Evolutionary conservation across 2,797 vertebrate species (phyloP), one percentile per base, ranked within the genome.

Genomic region (Selene dorsalis): DNA sequence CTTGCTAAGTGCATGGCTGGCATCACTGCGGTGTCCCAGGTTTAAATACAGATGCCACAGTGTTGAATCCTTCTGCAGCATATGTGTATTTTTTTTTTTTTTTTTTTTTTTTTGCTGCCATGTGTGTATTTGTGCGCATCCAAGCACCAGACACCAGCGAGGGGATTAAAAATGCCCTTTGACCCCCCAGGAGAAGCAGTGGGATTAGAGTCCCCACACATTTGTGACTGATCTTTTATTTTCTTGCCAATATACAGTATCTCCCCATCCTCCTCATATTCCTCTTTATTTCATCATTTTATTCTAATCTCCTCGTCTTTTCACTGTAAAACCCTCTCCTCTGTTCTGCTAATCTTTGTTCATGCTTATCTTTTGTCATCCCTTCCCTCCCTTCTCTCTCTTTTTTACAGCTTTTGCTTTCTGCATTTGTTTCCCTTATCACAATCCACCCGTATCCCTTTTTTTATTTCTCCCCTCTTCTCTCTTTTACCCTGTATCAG

Each of bases 21-120:
- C 72, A 28, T 77, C 69, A 7, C 50, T 1, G 22, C 26, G 57
- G 48, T 74, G 68, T 75, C 70, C 61, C 73, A 69, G 66, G 69
- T 88, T 84, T 87, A 75, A 77, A 74, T 63, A 75, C 71, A 84
- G 82, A 84, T 74, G 76, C 73, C 57, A 16, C 20, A 0, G 48
- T 56, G 66, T 22, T 56, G 69, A 63, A 47, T 74, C 73, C 71
- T 22, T 75, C 73, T 74, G 62, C 52, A 38, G 61, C 58, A 69
- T 69, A 22, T 53, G 41, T 47, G 7, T 43, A n/a, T n/a, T 30
- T 72, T 22, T 38, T 43, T 2, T 45, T 17, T 45, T 17, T 18
- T 45, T 45, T 3, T 43, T 5, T 30, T 30, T n/a, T n/a, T n/a
- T n/a, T n/a, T n/a, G n/a, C n/a, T n/a, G n/a, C n/a, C n/a, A n/a